phyloP scores from a whole-genome alignment of 2,888 invertebrate genomes.

The Macaria notata region DNA sequence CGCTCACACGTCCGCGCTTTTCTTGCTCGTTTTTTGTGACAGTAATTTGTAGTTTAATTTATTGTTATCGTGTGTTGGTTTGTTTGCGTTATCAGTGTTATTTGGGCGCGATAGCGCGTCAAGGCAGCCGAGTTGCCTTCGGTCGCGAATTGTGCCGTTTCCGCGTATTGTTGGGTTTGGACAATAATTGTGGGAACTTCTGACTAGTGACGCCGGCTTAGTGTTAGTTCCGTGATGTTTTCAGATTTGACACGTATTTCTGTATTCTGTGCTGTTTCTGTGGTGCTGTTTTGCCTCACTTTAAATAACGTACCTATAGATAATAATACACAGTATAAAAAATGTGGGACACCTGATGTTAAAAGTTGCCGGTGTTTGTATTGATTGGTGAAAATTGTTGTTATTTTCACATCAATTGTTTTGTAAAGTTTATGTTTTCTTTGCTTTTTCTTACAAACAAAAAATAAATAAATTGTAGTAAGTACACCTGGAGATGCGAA shows the following conservation, averaged over 20 bases:
- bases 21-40: conserved; percentile 52
- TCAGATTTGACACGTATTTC: no score
- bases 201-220: conserved; percentile 14
- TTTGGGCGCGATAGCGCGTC: conserved; percentile 47
- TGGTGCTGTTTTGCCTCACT: neutral
- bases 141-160: conserved; percentile 44
- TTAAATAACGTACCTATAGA: no score
- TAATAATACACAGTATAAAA: no score
- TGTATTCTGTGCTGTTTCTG: neutral
- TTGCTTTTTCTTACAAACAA: no score
- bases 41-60: conserved; percentile 46
- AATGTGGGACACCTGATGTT: no score
- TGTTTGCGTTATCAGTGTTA: conserved; percentile 49
- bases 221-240: neutral
- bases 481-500: no score
- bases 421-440: no score
- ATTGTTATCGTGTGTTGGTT: conserved; percentile 48
- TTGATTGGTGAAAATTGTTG: no score
- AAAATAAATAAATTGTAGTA: no score
- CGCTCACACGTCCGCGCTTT: conserved; percentile 60
- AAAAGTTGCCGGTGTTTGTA: no score
- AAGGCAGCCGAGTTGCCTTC: conserved; percentile 46
- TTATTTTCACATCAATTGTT: no score
- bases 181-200: conserved; percentile 27
- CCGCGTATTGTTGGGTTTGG: conserved; percentile 28